Conservation (phyloP, 1,140 invertebrate species). For the Rhyzopertha dominica region DNA sequence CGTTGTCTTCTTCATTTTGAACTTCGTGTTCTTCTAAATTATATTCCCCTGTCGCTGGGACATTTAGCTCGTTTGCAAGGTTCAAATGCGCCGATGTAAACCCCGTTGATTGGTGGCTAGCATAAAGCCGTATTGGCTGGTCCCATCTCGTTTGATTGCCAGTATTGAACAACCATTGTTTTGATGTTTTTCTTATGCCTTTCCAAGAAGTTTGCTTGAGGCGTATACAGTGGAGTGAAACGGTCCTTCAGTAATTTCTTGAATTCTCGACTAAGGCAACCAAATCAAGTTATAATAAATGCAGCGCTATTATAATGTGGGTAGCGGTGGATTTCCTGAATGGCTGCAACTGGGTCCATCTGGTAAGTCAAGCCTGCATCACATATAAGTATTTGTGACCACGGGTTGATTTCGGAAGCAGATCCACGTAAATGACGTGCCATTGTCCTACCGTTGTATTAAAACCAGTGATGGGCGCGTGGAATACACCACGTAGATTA, state of each 20-base stretch:
- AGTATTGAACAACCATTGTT: slow-evolving; percentile 32
- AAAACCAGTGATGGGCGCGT: no score
- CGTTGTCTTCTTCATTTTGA: no score
- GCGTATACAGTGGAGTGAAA: slow-evolving; percentile 40
- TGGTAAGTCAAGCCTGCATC: neutral
- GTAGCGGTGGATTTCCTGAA: neutral
- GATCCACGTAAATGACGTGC: neutral
- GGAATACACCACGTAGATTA: no score
- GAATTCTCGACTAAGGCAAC: neutral
- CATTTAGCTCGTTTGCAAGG: slow-evolving; percentile 1
- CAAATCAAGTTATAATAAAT: neutral
- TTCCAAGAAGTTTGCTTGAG: slow-evolving; percentile 43
- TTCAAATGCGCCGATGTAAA: neutral
- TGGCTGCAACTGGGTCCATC: neutral
- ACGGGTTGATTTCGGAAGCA: neutral
- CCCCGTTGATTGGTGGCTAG: slow-evolving; percentile 13
- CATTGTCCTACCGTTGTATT: neutral
- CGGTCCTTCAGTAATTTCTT: slow-evolving; percentile 2
- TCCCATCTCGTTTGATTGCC: slow-evolving; percentile 43
- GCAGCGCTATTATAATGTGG: neutral
- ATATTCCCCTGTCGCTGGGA: no score
- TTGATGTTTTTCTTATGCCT: slow-evolving; percentile 41
- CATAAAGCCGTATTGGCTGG: slow-evolving; percentile 8
- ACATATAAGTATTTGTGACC: neutral
- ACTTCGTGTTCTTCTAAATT: no score